These are phyloP conservation scores for Goniozus legneri DNA, from an alignment of 1,140 invertebrate species.

Conservation along the genomic window DNA sequence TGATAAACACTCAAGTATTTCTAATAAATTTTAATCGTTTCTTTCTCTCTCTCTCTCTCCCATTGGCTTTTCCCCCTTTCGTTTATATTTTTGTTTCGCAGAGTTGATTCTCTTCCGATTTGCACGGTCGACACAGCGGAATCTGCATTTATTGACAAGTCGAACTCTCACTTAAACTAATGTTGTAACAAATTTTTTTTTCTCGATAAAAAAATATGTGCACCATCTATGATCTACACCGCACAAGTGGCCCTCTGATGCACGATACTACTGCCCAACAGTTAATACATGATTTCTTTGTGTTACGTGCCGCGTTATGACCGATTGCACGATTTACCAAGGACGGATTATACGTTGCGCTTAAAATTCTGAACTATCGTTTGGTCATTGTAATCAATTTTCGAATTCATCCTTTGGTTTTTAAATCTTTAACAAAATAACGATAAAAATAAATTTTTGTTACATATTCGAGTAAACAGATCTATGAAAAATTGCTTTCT, in stretches of 20 bases:
- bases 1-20: constrained; percentile 36
- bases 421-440: too few species aligned
- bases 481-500: too few species aligned
- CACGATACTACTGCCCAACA: constrained; percentile 20
- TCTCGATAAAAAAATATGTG: constrained; percentile 34
- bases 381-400: too few species aligned
- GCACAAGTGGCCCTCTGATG: constrained; percentile 13
- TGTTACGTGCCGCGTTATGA: neutral
- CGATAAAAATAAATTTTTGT: too few species aligned
- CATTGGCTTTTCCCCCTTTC: neutral
- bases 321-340: constrained; percentile 8
- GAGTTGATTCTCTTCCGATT: neutral
- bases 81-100: neutral
- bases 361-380: too few species aligned
- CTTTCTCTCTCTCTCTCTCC: neutral
- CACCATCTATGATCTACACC: constrained; percentile 23
- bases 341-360: constrained; percentile 21
- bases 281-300: neutral
- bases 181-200: constrained; percentile 2
- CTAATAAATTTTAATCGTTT: constrained; percentile 16
- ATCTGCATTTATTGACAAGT: neutral
- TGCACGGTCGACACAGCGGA: neutral
- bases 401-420: too few species aligned
- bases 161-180: neutral
- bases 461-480: too few species aligned